Base-by-base conservation (phyloP, 2,113 vertebrate genomes). In the Passer domesticus region DNA sequence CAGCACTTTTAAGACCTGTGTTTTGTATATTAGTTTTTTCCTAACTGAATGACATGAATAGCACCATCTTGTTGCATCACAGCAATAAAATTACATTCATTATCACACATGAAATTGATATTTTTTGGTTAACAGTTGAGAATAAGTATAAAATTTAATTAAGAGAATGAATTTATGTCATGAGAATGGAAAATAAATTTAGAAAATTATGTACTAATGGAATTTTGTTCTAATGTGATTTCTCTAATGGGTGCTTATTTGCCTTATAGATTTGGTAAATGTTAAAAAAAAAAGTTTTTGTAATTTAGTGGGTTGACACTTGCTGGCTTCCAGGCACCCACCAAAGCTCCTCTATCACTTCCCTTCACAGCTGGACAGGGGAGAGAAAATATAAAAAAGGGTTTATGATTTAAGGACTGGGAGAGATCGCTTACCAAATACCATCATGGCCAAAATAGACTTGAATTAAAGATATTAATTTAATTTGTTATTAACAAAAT, bases 71-170 rank as follows among this genome's bases (percentile, higher is more conserved):
- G 59, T 76, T 88, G 18, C 23, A 89, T 74, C 52, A 75, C 3
- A 46, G 16, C 10, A 89, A 87, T 78, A 80, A 81, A 79, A 89
- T 83, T 59, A 82, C 92, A 91, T 82, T 64, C 21, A 94, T 96
- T 94, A 75, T 83, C 56, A 66, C 44, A 41, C 1, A 2, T 33
- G 14, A 79, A 94, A 84, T 28, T 47, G 23, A 63, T 83, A 70
- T 44, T 84, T 18, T 20, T 73, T 94, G 87, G n/a, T 77, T 68
- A 80, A 28, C 31, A 87, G 10, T 58, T 83, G 43, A 89, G n/a
- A 77, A 79, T 70, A 77, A 79, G 7, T 68, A 64, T 10, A 28
- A 81, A 72, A 86, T 88, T 75, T 88, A 92, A 95, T 80, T 87
- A 89, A 83, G 25, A 53, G 14, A 91, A 92, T 73, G 27, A 90